Percentiles rank a stretch among this genome's conserved stretches.
phyloP scores from a whole-genome alignment of 2,888 invertebrate genomes.

The Myopa testacea region DNA sequence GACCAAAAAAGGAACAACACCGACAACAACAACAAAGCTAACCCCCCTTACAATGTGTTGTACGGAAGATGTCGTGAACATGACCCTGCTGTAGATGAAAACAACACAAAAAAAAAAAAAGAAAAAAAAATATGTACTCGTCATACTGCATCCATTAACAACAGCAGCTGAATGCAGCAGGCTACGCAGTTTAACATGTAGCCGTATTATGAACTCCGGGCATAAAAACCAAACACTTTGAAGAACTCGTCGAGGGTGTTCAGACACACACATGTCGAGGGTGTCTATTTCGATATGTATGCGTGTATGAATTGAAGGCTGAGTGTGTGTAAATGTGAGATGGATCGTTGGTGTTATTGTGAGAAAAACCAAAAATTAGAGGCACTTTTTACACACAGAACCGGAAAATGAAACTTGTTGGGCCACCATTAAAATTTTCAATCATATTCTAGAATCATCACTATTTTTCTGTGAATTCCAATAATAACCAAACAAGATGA shows the following conservation, averaged over 20 bases:
- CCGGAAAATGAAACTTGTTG: conserved; percentile 4
- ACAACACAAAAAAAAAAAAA: not conserved
- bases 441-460: not conserved
- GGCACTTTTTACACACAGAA: not conserved
- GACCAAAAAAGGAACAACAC: too few species aligned
- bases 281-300: not conserved
- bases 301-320: not conserved
- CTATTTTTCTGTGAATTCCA: not conserved
- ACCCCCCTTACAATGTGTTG: not conserved
- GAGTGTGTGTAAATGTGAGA: not conserved
- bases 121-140: not conserved
- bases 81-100: conserved; percentile 26
- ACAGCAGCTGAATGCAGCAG: conserved; percentile 4
- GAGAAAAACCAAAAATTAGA: not conserved
- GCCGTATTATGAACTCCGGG: not conserved
- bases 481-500: not conserved
- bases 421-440: not conserved
- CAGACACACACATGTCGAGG: not conserved
- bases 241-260: not conserved
- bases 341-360: not conserved
- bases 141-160: conserved; percentile 1
- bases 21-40: not conserved
- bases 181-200: not conserved
- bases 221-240: not conserved
- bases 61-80: conserved; percentile 4